Conservation (phyloP, 2,888 invertebrate species). For the Brachyopa scutellaris region DNA sequence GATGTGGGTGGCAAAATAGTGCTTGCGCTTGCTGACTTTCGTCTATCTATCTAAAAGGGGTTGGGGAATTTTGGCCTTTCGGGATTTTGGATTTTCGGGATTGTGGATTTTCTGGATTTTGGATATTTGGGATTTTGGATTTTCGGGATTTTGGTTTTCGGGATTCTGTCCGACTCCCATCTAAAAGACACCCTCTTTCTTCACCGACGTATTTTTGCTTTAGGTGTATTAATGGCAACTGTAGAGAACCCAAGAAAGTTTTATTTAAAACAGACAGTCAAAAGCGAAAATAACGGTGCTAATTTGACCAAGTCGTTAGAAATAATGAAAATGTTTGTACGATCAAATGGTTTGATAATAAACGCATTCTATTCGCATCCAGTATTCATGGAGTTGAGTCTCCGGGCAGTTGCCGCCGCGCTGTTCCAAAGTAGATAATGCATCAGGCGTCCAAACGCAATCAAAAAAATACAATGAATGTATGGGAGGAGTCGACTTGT, state of each 20-base stretch:
- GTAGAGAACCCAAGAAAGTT: too few relatives aligned
- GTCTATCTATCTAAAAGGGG: not conserved
- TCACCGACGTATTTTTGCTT: not conserved
- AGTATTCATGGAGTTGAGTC: not conserved
- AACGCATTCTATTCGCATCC: not conserved
- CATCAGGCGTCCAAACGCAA: not conserved
- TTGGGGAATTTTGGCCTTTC: too few relatives aligned
- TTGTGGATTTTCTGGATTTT: too few relatives aligned
- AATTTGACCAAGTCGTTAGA: not conserved
- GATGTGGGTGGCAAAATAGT: too few relatives aligned
- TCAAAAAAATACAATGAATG: too few relatives aligned
- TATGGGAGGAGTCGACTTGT: too few relatives aligned
- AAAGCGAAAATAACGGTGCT: not conserved
- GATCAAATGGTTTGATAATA: not conserved
- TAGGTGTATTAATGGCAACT: too few relatives aligned
- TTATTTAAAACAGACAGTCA: not conserved
- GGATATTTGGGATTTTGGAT: too few relatives aligned
- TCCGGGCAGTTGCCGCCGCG: not conserved
- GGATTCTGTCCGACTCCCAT: too few relatives aligned
- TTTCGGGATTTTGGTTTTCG: too few relatives aligned
- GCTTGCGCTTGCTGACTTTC: too few relatives aligned
- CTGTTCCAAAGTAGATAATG: not conserved
- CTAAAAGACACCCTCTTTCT: not conserved
- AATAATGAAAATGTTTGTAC: not conserved
- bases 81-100: too few relatives aligned